Conservation (phyloP, 2,888 invertebrate species). For the Ganaspis brasiliensis region DNA sequence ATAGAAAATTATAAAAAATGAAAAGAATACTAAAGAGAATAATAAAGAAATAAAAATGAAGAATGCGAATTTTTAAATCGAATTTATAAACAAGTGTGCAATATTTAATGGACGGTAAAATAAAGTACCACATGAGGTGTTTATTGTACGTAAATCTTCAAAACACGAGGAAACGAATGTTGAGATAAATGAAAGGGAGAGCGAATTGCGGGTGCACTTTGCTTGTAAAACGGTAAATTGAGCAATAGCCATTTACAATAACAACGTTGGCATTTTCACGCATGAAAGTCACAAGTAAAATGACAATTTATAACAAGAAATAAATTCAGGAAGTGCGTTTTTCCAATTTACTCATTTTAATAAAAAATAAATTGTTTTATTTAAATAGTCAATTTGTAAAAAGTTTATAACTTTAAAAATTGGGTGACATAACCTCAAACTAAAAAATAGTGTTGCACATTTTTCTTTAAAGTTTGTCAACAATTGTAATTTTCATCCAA, state of each 20-base stretch:
- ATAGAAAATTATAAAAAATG: no score
- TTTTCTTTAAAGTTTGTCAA: no score
- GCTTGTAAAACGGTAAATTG: conserved; percentile 35
- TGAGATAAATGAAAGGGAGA: conserved; percentile 38
- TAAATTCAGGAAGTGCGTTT: conserved; percentile 1
- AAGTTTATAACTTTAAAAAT: no score
- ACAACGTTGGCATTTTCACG: conserved; percentile 53
- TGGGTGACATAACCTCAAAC: no score
- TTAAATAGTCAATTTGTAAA: no score
- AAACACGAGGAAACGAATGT: conserved; percentile 9
- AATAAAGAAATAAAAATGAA: conserved; percentile 10
- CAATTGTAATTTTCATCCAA: no score
- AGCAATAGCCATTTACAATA: conserved; percentile 30
- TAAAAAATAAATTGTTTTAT: background rate
- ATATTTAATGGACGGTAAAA: background rate
- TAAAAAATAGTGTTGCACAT: no score
- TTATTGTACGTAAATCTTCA: conserved; percentile 11
- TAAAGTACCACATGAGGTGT: background rate
- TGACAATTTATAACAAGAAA: conserved; percentile 19
- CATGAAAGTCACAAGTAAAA: conserved; percentile 54
- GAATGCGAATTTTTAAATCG: background rate
- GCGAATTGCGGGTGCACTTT: conserved; percentile 34
- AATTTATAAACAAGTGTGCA: background rate
- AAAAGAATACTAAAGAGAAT: no score
- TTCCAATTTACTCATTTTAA: background rate